Evolutionary conservation across 92 coral and sea anemone species (phyloP).

Genomic region (Metridium senile): DNA sequence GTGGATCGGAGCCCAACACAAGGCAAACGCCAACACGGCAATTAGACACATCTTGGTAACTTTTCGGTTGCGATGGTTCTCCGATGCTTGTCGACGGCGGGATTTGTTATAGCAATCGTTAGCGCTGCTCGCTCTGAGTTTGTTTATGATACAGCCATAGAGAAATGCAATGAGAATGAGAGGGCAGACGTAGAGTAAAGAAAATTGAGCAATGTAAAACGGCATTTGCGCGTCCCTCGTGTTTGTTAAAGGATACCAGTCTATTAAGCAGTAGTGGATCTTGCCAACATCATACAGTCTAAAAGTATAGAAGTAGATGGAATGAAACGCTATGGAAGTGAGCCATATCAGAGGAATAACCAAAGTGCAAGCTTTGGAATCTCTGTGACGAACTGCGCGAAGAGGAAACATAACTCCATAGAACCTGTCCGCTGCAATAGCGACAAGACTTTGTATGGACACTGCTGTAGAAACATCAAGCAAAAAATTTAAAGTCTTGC

Average conservation of each 20-base stretch:
- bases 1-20: slow-evolving; percentile 42
- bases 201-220: slow-evolving; percentile 28
- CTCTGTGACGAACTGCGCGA: slow-evolving; percentile 26
- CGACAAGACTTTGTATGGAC: slow-evolving; percentile 38
- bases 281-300: slow-evolving; percentile 4
- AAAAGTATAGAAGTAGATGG: slow-evolving; percentile 38
- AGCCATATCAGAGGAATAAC: slow-evolving; percentile 34
- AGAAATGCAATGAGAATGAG: slow-evolving; percentile 23
- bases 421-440: slow-evolving; percentile 33
- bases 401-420: slow-evolving; percentile 36
- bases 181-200: slow-evolving; percentile 28
- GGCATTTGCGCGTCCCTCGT: slow-evolving; percentile 36
- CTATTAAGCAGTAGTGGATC: slow-evolving; percentile 18
- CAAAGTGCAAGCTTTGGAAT: slow-evolving; percentile 18
- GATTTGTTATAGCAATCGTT: slow-evolving; percentile 18
- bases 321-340: slow-evolving; percentile 29
- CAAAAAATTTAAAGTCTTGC: slow-evolving; percentile 32
- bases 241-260: slow-evolving; percentile 25
- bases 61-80: slow-evolving; percentile 37
- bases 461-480: slow-evolving; percentile 52
- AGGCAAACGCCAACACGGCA: slow-evolving; percentile 39
- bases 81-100: slow-evolving; percentile 22
- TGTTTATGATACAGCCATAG: slow-evolving; percentile 25
- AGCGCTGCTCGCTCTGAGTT: slow-evolving; percentile 15
- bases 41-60: slow-evolving; percentile 42